phyloP scores from a whole-genome alignment of 2,113 vertebrate species.

The Hassar affinis region DNA sequence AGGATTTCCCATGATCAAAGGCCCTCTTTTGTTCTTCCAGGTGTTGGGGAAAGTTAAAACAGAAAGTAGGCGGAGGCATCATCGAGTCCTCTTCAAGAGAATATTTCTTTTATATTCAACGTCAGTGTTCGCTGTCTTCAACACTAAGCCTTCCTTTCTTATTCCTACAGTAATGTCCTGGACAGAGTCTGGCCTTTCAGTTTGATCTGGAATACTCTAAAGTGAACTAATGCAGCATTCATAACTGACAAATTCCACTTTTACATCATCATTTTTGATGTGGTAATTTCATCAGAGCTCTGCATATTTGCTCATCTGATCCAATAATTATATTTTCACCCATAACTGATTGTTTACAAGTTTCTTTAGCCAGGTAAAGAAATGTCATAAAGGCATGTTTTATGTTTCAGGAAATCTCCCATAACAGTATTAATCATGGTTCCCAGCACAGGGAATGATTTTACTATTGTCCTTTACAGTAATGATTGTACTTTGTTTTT shows the following conservation, averaged over 20 bases:
- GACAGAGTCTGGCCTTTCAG: neutral
- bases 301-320: neutral
- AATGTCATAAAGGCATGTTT: neutral
- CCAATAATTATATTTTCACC: neutral
- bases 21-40: conserved; percentile 74
- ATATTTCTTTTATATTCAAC: conserved; percentile 33
- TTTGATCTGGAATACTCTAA: neutral
- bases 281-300: neutral
- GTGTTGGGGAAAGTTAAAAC: conserved; percentile 73
- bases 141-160: neutral
- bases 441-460: neutral
- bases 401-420: neutral
- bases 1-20: conserved; percentile 77
- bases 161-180: neutral
- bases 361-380: neutral
- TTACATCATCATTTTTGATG: neutral
- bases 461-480: neutral
- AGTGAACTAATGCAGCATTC: neutral
- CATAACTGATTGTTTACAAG: neutral
- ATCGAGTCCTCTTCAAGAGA: conserved; percentile 55
- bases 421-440: neutral
- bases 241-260: neutral
- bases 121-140: conserved; percentile 17
- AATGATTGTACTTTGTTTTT: neutral
- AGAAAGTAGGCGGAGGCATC: conserved; percentile 58